Evolutionary conservation across 2,888 invertebrate genomes (phyloP), one percentile per base, ranked within the genome.

Genomic region (Chironomus riparius): DNA sequence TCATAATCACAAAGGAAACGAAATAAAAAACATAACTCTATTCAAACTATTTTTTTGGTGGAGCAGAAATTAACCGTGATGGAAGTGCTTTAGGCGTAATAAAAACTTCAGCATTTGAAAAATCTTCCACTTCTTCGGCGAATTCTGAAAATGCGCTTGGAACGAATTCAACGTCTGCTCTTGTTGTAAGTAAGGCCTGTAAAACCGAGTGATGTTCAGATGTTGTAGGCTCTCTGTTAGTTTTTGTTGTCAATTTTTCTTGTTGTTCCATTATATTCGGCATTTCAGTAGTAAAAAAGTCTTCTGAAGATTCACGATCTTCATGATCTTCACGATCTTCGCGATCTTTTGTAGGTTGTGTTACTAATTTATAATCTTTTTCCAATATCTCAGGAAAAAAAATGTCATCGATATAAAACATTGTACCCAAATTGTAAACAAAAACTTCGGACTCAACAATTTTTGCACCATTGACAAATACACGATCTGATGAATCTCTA

Each of bases 391-490:
- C 83, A 18, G 84, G 83, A 80, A 87, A 88, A 6, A 89, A 82
- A 76, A 89, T 86, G 79, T 86, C 86, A 79, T 88, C 87, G 77
- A 89, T 85, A 80, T 87, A 88, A 81, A 87, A 88, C 88, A 89
- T 88, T 77, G 88, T 89, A 68, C 89, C 89, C 78, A 89, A 81
- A 81, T 89, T 89, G 81, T 89, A 89, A 56, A 89, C 88, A 80
- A 88, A 89, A 22, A 88, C 86, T 81, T 89, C 88, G 79, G 86
- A 86, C 81, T 88, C 87, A 21, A 87, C 85, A 61, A 88, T 87
- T 78, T 85, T 84, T 13, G 87, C 88, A 78, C 87, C 86, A 79
- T 88, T 88, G 5, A 88, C 84, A 50, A 85, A 85, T 3, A 86
- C 83, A 76, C 85, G 85, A 78, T 86, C 83, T 68, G 82, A 81